phyloP scores from a whole-genome alignment of 2,888 invertebrate genomes.

The Phorcus lineatus region DNA sequence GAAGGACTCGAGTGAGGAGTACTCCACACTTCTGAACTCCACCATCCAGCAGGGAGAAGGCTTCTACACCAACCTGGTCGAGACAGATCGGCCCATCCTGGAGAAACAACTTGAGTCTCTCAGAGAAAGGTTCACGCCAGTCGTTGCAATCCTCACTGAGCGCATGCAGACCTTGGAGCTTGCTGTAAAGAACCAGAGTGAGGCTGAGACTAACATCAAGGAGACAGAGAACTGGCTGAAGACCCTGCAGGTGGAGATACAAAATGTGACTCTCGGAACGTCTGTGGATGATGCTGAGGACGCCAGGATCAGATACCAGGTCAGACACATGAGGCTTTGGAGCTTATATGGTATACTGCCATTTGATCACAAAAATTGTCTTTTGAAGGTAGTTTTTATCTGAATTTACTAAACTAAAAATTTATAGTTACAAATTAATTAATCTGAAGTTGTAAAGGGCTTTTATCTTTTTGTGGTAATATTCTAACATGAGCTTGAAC shows the following conservation, averaged over 20 bases:
- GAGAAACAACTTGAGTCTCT: slow-evolving; percentile 87
- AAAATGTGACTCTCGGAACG: slow-evolving; percentile 90
- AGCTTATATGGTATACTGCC: too few relatives aligned
- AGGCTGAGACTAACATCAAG: slow-evolving; percentile 86
- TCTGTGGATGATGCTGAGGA: slow-evolving; percentile 92
- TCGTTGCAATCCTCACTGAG: slow-evolving; percentile 37
- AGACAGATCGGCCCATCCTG: slow-evolving; percentile 89
- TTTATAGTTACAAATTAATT: too few relatives aligned
- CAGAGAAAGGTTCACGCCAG: slow-evolving; percentile 72
- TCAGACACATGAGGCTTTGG: slow-evolving; percentile 30
- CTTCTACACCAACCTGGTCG: slow-evolving; percentile 86
- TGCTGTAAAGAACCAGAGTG: slow-evolving; percentile 87
- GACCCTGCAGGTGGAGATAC: slow-evolving; percentile 87
- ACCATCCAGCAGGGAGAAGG: slow-evolving; percentile 88
- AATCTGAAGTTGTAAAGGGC: too few relatives aligned
- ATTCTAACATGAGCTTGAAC: too few relatives aligned
- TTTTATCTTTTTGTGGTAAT: too few relatives aligned
- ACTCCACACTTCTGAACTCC: slow-evolving; percentile 76
- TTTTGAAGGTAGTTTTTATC: background rate
- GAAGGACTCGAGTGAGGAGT: slow-evolving; percentile 59
- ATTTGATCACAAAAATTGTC: background rate
- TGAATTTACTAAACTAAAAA: too few relatives aligned
- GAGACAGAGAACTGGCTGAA: slow-evolving; percentile 88
- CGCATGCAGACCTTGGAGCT: slow-evolving; percentile 79
- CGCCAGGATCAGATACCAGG: slow-evolving; percentile 77